A percentile compares a stretch with the other conserved stretches of the same genome.
phyloP scores from a whole-genome alignment of 2,888 invertebrate species.

The Diplazon laetatorius region DNA sequence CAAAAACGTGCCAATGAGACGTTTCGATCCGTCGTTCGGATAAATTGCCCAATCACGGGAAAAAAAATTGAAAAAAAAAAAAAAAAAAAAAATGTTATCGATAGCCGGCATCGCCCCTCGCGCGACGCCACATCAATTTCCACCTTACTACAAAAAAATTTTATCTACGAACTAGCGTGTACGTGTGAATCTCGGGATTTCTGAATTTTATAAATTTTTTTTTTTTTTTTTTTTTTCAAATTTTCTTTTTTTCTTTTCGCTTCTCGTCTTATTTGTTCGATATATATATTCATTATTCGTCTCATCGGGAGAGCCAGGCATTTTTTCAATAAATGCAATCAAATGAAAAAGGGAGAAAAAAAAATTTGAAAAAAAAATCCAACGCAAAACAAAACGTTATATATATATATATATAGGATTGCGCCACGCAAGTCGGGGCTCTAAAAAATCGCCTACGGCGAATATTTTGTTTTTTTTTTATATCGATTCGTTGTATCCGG shows the following conservation, averaged over 20 bases:
- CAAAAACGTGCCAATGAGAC: conserved; percentile 16
- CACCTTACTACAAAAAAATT: conserved; percentile 46
- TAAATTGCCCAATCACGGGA: conserved; percentile 15
- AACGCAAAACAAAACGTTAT: too few species aligned
- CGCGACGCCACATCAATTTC: conserved; percentile 7
- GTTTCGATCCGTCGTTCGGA: not conserved
- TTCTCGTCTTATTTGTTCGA: conserved; percentile 7
- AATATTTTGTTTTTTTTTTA: conserved; percentile 62
- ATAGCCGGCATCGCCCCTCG: conserved; percentile 16
- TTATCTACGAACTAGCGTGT: conserved; percentile 33
- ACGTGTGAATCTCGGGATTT: conserved; percentile 30
- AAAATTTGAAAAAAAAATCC: not conserved
- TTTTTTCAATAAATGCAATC: conserved; percentile 17
- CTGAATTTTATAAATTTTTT: conserved; percentile 6
- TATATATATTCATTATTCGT: conserved; percentile 18
- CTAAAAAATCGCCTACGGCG: conserved; percentile 61
- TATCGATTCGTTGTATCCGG: conserved; percentile 82
- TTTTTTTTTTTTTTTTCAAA: conserved; percentile 24
- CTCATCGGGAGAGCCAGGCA: conserved; percentile 20
- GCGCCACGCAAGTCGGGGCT: conserved; percentile 63
- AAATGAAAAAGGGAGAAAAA: conserved; percentile 30
- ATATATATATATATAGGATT: conserved; percentile 45
- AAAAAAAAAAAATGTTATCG: conserved; percentile 11
- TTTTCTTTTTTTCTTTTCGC: conserved; percentile 19
- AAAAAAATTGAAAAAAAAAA: too few species aligned